Percentiles rank a stretch among this genome's conserved stretches.
These are phyloP conservation scores for Spondyliosoma cantharus DNA, from an alignment of 2,797 vertebrate genomes.

Conservation along the genomic window DNA sequence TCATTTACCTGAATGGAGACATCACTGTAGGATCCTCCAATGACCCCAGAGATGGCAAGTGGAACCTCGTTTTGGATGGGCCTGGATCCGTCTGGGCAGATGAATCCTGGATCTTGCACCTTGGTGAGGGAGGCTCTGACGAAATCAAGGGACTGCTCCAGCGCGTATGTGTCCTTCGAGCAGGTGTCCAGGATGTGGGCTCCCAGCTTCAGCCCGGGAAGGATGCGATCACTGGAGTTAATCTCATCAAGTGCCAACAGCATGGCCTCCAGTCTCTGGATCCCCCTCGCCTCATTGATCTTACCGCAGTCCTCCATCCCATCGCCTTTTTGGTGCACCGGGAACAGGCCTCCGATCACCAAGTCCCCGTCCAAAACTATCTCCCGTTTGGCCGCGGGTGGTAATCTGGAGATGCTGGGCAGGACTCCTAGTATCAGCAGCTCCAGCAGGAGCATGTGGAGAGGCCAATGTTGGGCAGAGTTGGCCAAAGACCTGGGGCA, in stretches of 20 bases:
- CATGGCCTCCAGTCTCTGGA: slow-evolving; percentile 99
- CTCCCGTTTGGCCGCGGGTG: slow-evolving; percentile 87
- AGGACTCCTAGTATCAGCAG: slow-evolving; percentile 78
- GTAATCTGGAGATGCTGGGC: slow-evolving; percentile 76
- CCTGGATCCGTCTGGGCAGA: slow-evolving; percentile 96
- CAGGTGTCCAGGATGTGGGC: slow-evolving; percentile 98
- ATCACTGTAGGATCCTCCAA: slow-evolving; percentile 98
- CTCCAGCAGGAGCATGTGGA: slow-evolving; percentile 79
- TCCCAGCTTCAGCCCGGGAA: slow-evolving; percentile 92
- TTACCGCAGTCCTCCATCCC: slow-evolving; percentile 93
- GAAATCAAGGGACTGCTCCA: slow-evolving; percentile 97
- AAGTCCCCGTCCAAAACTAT: slow-evolving; percentile 94
- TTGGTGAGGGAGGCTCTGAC: slow-evolving; percentile 95
- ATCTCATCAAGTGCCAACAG: slow-evolving; percentile 96
- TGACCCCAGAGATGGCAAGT: slow-evolving; percentile 94
- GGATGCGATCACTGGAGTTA: slow-evolving; percentile 90
- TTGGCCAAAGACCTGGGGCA: slow-evolving; percentile 72
- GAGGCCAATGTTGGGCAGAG: slow-evolving; percentile 72
- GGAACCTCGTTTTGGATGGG: slow-evolving; percentile 93
- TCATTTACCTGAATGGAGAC: slow-evolving; percentile 96
- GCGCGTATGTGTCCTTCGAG: slow-evolving; percentile 98
- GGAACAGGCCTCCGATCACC: slow-evolving; percentile 96
- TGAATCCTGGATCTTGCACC: slow-evolving; percentile 93
- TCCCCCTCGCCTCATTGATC: slow-evolving; percentile 94
- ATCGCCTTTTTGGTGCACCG: slow-evolving; percentile 94